phyloP scores from a whole-genome alignment of 2,113 vertebrate species.

The Callaeas wilsoni region DNA sequence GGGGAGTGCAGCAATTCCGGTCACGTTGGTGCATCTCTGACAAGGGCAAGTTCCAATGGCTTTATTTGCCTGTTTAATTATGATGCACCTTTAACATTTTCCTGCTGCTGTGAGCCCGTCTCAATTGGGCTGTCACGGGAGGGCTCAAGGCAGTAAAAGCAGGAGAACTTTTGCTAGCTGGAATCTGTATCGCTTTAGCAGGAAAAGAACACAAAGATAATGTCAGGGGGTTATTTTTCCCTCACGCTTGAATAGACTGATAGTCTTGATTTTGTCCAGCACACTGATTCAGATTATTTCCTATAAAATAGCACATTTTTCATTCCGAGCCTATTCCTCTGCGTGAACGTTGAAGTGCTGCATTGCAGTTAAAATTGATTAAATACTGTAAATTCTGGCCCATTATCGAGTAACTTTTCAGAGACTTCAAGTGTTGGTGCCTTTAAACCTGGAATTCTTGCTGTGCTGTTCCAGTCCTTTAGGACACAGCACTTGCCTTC shows the following conservation, averaged over 20 bases:
- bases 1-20: background rate
- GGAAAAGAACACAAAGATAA: slow-evolving; percentile 26
- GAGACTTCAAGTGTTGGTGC: background rate
- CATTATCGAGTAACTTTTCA: background rate
- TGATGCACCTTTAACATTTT: slow-evolving; percentile 3
- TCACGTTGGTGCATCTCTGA: background rate
- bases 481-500: fast-evolving
- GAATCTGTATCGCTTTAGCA: background rate
- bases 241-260: background rate
- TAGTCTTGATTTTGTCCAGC: slow-evolving; percentile 41
- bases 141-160: background rate
- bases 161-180: background rate
- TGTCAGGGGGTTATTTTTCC: slow-evolving; percentile 43
- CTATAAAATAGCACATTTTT: slow-evolving; percentile 6
- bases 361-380: slow-evolving; percentile 18
- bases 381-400: slow-evolving; percentile 4
- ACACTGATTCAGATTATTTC: slow-evolving; percentile 16
- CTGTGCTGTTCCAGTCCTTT: background rate
- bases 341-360: background rate
- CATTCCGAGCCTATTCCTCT: background rate
- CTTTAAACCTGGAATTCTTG: background rate
- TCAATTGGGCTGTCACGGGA: background rate
- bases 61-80: slow-evolving; percentile 25
- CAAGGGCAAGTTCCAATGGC: background rate
- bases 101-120: background rate